Evolutionary conservation across 2,888 invertebrate species (phyloP), one percentile per base, ranked within the genome.

Genomic region (Dendrolimus houi): DNA sequence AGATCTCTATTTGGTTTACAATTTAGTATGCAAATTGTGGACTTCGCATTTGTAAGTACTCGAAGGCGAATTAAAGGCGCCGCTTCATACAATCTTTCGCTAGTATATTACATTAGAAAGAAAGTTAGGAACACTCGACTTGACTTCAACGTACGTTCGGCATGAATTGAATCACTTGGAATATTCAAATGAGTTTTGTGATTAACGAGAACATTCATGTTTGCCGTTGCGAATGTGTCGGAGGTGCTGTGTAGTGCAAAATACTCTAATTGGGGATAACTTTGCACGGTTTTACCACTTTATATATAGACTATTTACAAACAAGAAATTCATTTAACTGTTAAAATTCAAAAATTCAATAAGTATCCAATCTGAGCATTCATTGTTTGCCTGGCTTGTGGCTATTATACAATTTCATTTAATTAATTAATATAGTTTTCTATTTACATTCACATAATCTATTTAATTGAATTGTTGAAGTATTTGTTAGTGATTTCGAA

Each of bases 1-100:
- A 58, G 69, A 66, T 69, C 71, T 75, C 71, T 79, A 79, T 84
- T 83, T 82, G 77, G 72, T 77, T 81, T 79, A 75, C 75, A 83
- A 83, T 83, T 83, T 83, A 79, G 74, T 79, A 83, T 84, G 83
- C 79, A 82, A 83, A 84, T 82, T 76, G 74, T 72, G 69, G 72
- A 73, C 70, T 77, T 75, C 74, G 77, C 74, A 74, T 79, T 81
- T 75, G 72, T 78, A 75, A 77, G 77, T 78, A 75, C 70, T 75
- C 65, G 62, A 70, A 76, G 73, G 70, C 70, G 71, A 81, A 80
- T 79, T 77, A 80, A 76, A 80, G 70, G 69, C 68, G 63, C 67
- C 70, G 71, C 71, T 74, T 78, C 72, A 79, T 79, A 71, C 79
- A 79, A 76, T 77, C 76, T 74, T 61, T 58, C 57, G 60, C 63